Evolutionary conservation across 2,113 vertebrate genomes (phyloP), one percentile per base, ranked within the genome.

Genomic region (Craseonycteris thonglongyai): DNA sequence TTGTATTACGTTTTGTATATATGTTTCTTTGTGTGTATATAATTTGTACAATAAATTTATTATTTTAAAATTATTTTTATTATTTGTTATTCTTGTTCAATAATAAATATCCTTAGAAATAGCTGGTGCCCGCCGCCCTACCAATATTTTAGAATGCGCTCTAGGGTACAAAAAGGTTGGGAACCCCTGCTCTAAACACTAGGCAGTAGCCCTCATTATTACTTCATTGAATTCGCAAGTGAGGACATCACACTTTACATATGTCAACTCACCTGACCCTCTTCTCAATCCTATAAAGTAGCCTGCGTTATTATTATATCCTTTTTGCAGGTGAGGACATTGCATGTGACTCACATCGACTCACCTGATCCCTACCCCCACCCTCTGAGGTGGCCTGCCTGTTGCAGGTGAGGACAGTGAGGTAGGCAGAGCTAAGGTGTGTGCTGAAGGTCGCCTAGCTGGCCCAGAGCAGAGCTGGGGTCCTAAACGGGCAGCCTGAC

Each of bases 331-430:
- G 56, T 45, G 28, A 33, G 28, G 38, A 6, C 38, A 45, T 61
- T 21, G 8, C 28, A 5, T 5, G 4, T 45, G 30, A 3, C 8
- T 0, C 22, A 4, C 6, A 26, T 40, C 14, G 42, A 7, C 9
- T n/a, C 8, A 7, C 30, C 40, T 15, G 47, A 2, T 45, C 40
- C 38, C 69, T 11, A 2, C 22, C 71, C 61, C 24, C 26, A 5
- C 12, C 28, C 6, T 15, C 5, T 12, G 38, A 63, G 10, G 14
- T n/a, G 33, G 15, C 33, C 7, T 3, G 11, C 26, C 15, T 47
- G 66, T 69, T 92, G 9, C 24, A 58, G 82, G 7, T 33, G 12
- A 54, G 22, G 1, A 35, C 10, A 19, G 7, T 0, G 1, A 16
- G 33, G 24, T 35, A 16, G 28, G 65, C 10, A 47, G 61, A 47